Conservation (phyloP, 2,797 vertebrate species). For the Girardinus metallicus region DNA sequence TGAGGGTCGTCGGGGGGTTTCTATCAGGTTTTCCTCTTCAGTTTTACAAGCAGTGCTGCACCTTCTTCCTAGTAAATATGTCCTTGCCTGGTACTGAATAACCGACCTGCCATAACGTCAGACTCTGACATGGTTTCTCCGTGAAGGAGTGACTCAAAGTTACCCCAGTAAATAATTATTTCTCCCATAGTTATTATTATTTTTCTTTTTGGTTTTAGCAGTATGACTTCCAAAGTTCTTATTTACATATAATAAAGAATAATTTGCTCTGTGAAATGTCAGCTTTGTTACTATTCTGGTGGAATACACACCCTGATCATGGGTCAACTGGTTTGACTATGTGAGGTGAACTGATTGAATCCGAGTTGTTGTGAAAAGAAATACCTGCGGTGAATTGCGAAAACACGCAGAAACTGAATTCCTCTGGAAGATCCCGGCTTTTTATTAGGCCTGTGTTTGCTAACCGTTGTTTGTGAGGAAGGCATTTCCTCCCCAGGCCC, state of each 20-base stretch:
- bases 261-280: slow-evolving; percentile 28
- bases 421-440: neutral
- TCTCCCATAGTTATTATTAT: too few species aligned
- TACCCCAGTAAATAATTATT: neutral
- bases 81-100: neutral
- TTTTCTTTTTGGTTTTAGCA: neutral
- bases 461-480: slow-evolving; percentile 1
- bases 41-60: slow-evolving; percentile 57
- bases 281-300: slow-evolving; percentile 22
- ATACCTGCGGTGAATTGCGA: neutral
- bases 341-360: slow-evolving; percentile 16
- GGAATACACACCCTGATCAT: slow-evolving; percentile 21
- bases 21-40: slow-evolving; percentile 30
- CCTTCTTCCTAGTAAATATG: slow-evolving; percentile 30
- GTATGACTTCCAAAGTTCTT: slow-evolving; percentile 14
- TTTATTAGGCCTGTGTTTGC: slow-evolving; percentile 6
- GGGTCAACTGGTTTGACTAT: slow-evolving; percentile 29
- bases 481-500: slow-evolving; percentile 44
- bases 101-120: neutral
- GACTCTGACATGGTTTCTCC: slow-evolving; percentile 17
- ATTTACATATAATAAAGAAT: slow-evolving; percentile 22
- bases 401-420: slow-evolving; percentile 22
- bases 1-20: slow-evolving; percentile 21
- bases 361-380: slow-evolving; percentile 7
- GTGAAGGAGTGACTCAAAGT: neutral